A percentile compares a stretch with the other conserved stretches of the same genome.
Evolutionary conservation across 2,888 invertebrate species (phyloP).

Genomic region (Ceraclea dissimilis): DNA sequence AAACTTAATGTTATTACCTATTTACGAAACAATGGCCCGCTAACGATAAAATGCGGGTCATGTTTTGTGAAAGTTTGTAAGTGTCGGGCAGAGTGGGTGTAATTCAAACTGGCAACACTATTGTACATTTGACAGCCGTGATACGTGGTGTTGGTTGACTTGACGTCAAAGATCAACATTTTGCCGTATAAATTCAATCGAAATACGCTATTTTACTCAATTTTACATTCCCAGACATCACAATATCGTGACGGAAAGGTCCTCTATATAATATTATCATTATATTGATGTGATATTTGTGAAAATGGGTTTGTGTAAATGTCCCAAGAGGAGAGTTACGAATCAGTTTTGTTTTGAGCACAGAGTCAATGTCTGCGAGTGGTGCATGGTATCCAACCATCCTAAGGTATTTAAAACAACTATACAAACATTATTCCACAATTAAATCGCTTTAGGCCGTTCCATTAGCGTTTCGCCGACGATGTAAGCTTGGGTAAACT

Average conservation of each 20-base stretch:
- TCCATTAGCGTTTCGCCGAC: too few species aligned
- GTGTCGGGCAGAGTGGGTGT: too few species aligned
- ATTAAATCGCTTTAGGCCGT: too few species aligned
- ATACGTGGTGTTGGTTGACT: neutral
- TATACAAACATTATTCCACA: too few species aligned
- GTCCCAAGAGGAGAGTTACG: slow-evolving; percentile 93
- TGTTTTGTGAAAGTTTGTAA: too few species aligned
- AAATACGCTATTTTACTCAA: neutral
- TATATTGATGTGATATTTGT: neutral
- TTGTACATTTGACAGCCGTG: neutral
- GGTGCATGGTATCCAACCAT: slow-evolving; percentile 95
- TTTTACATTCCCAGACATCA: neutral
- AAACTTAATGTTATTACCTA: too few species aligned
- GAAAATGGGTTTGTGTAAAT: slow-evolving; percentile 95
- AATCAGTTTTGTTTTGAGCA: slow-evolving; percentile 99
- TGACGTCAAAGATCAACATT: neutral
- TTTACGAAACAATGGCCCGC: too few species aligned
- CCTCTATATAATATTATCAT: neutral
- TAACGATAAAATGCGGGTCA: too few species aligned
- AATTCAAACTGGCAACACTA: neutral
- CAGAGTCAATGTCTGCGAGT: slow-evolving; percentile 97
- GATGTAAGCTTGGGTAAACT: too few species aligned
- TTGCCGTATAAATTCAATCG: neutral
- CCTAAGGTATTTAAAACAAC: slow-evolving; percentile 83
- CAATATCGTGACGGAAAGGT: neutral